Conservation (phyloP, 1,140 invertebrate genomes). For the Platyscapa corneri region DNA sequence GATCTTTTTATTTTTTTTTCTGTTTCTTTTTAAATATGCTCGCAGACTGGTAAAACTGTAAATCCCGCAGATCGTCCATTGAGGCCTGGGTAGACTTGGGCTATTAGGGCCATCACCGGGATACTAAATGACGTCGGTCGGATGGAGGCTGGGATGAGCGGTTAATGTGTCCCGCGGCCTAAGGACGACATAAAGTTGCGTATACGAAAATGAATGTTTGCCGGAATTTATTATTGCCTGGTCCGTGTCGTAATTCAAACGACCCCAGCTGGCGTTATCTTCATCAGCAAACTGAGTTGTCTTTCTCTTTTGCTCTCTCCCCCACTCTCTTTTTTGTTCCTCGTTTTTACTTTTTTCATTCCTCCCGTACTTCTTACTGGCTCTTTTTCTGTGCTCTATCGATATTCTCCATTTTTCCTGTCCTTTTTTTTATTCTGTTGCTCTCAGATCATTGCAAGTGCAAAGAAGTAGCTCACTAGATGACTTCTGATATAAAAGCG, state of each 20-base stretch:
- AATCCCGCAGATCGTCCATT: constrained; percentile 63
- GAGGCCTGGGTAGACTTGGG: constrained; percentile 56
- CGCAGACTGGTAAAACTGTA: constrained; percentile 57
- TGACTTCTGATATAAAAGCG: too few species aligned
- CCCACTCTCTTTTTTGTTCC: neutral
- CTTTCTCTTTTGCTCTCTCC: neutral
- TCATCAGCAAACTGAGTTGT: constrained; percentile 63
- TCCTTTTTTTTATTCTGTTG: neutral
- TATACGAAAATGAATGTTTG: constrained; percentile 75
- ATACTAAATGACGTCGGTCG: constrained; percentile 72
- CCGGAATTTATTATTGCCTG: constrained; percentile 73
- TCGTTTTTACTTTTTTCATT: constrained; percentile 11
- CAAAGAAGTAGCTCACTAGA: neutral
- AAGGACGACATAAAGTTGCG: constrained; percentile 74
- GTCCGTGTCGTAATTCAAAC: constrained; percentile 72
- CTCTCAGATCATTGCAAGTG: neutral
- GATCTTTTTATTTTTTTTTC: neutral
- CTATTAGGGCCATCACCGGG: constrained; percentile 70
- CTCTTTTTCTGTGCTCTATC: neutral
- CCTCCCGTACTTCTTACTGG: neutral
- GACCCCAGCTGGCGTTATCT: constrained; percentile 70
- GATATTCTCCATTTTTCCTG: neutral
- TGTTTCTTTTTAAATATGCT: neutral
- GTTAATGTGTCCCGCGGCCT: constrained; percentile 65
- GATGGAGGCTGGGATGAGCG: constrained; percentile 56